Percentiles rank a stretch among this genome's conserved stretches.
Evolutionary conservation across 1,140 invertebrate genomes (phyloP).

Genomic region (Argopecten irradians): DNA sequence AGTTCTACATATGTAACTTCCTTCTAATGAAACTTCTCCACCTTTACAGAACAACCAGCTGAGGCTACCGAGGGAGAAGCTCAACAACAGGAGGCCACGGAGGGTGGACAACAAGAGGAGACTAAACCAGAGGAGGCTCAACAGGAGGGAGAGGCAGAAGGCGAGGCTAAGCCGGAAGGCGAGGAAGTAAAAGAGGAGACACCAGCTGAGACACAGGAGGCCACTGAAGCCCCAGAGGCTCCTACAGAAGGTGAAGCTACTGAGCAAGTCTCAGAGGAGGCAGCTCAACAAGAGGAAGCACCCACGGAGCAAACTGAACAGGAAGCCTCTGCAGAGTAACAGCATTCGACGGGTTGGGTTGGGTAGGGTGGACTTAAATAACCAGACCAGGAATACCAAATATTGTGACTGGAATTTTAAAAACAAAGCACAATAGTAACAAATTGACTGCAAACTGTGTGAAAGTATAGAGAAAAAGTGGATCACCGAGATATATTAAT

Average conservation of each 20-base stretch:
- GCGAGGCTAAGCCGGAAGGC: slow-evolving; percentile 35
- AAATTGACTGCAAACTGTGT: background rate
- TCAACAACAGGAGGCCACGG: slow-evolving; percentile 40
- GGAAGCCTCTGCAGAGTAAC: background rate
- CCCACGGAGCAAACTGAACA: slow-evolving; percentile 33
- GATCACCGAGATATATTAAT: no score
- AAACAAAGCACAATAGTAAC: no score
- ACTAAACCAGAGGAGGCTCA: slow-evolving; percentile 39
- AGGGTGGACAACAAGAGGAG: slow-evolving; percentile 44
- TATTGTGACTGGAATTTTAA: no score
- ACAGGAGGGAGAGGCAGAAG: slow-evolving; percentile 43
- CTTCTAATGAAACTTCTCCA: no score
- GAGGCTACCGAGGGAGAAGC: background rate
- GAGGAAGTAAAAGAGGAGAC: slow-evolving; percentile 35
- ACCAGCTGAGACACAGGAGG: slow-evolving; percentile 43
- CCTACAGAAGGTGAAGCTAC: slow-evolving; percentile 45
- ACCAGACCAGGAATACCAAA: background rate
- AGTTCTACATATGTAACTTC: no score
- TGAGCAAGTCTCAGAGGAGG: slow-evolving; percentile 43
- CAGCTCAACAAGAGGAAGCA: slow-evolving; percentile 42
- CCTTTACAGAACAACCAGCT: background rate
- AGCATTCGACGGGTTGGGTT: background rate
- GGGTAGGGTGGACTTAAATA: background rate
- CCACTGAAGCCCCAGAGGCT: slow-evolving; percentile 29
- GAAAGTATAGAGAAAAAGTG: no score